A percentile compares a stretch with the other conserved stretches of the same genome.
Conservation (phyloP, 2,888 invertebrate species). For the Macrophya annulata region DNA sequence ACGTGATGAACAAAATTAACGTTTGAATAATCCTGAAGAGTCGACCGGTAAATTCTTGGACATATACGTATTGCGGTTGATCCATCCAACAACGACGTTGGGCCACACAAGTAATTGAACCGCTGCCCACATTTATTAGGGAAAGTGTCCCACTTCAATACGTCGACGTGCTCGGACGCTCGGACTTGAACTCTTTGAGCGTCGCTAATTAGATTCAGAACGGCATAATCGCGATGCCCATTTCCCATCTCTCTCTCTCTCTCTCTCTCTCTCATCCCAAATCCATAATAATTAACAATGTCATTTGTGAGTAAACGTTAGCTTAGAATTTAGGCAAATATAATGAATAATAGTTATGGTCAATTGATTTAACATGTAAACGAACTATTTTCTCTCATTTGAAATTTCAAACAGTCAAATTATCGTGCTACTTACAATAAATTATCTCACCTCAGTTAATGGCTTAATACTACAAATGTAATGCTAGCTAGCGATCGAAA, state of each 20-base stretch:
- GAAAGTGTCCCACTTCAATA: slow-evolving; percentile 54
- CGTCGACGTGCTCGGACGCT: slow-evolving; percentile 15
- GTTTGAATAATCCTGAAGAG: not conserved
- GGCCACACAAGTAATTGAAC: slow-evolving; percentile 41
- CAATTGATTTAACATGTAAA: not conserved
- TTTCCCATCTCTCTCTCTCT: not conserved
- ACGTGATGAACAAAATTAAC: not conserved
- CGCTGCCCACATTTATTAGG: slow-evolving; percentile 51
- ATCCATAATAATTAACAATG: slow-evolving; percentile 8
- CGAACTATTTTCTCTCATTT: not conserved
- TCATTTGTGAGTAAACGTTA: not conserved
- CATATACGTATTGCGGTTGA: not conserved
- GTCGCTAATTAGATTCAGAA: slow-evolving; percentile 28
- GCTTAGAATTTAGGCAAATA: not conserved
- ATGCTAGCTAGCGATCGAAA: not conserved
- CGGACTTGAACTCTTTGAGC: slow-evolving; percentile 21
- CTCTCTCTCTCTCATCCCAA: not conserved
- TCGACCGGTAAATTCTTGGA: slow-evolving; percentile 39
- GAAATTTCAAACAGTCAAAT: slow-evolving; percentile 21
- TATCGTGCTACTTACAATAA: slow-evolving; percentile 16
- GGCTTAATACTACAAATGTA: not conserved
- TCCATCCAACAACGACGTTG: not conserved
- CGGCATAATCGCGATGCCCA: slow-evolving; percentile 14
- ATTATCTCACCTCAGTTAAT: not conserved
- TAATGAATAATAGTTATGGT: slow-evolving; percentile 21